A percentile compares a stretch with the other conserved stretches of the same genome.
These are phyloP conservation scores for Cepaea hortensis DNA, from an alignment of 2,888 invertebrate genomes.

Conservation along the genomic window DNA sequence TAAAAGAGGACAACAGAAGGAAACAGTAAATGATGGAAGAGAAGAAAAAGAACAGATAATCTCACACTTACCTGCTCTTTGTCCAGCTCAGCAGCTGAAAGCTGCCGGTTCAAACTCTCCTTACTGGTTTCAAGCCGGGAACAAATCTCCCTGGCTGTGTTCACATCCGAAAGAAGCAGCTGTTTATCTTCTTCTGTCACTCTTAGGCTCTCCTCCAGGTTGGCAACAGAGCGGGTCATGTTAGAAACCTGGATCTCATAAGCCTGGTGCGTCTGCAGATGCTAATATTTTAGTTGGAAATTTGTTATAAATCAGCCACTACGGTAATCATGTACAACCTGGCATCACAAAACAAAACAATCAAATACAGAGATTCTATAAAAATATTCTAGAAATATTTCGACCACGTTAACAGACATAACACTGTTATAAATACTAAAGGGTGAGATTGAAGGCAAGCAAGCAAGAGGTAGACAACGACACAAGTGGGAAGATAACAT, in stretches of 20 bases:
- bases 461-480: too few species aligned
- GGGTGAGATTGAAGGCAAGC: too few species aligned
- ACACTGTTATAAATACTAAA: too few species aligned
- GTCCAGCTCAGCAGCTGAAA: conserved; percentile 72
- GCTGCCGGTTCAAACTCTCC: conserved; percentile 73
- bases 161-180: conserved; percentile 71
- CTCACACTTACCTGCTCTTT: conserved; percentile 72
- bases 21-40: not conserved
- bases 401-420: too few species aligned
- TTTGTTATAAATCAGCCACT: too few species aligned
- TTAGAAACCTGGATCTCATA: conserved; percentile 74
- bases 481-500: too few species aligned
- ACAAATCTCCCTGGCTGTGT: conserved; percentile 74
- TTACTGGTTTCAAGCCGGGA: conserved; percentile 74
- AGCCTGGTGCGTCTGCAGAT: conserved; percentile 68
- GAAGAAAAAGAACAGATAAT: not conserved
- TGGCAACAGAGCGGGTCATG: conserved; percentile 71
- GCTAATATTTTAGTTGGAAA: conserved; percentile 58
- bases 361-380: too few species aligned
- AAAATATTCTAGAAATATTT: too few species aligned
- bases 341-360: too few species aligned
- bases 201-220: conserved; percentile 71
- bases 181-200: conserved; percentile 73
- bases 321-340: too few species aligned
- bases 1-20: not conserved